Base-by-base conservation (phyloP, 2,797 vertebrate species). In the Pseudocheirus occidentalis region DNA sequence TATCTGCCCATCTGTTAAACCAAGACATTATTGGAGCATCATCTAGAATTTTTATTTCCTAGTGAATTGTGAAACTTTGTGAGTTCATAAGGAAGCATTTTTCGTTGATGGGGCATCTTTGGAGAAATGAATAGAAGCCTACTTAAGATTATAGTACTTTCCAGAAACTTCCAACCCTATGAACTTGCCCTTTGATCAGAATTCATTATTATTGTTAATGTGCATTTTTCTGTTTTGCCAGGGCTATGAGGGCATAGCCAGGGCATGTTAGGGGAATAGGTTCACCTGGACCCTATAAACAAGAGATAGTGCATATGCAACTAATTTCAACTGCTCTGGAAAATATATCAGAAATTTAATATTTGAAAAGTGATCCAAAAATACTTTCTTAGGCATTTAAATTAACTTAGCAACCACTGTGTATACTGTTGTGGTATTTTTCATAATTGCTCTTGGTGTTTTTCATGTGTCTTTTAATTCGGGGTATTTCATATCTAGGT, bases 311-410 rank as follows among this genome's bases (percentile, higher is more conserved):
- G 34, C n/a, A 18, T 55, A 90, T 50, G 92, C 31, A 92, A 46
- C 40, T 46, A 46, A 81, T 50, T 21, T 1, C 24, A 52, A 95
- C 50, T n/a, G 55, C 87, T 27, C 14, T 89, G 87, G 55, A 93
- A 46, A 81, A 34, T 46, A 58, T 5, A 4, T 46, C 93, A 93
- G 92, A 91, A 1, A 96, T 93, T 29, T 62, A 62, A 93, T 59
- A 91, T 94, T 95, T 53, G 92, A 97, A 97, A 94, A 50, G 92
- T 50, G 87, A 91, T 90, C 34, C 34, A 94, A 92, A 66, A 93
- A 55, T 9, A 4, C 34, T 66, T 96, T 93, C 18, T 53, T 93
- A 9, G 27, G 90, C 4, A 93, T 29, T 93, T 95, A 81, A 46
- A 81, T 46, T n/a, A n/a, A n/a, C n/a, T n/a, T n/a, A n/a, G n/a